A percentile compares a stretch with the other conserved stretches of the same genome.
These are phyloP conservation scores for Galleria mellonella DNA, from an alignment of 1,140 invertebrate species.

Conservation along the genomic window DNA sequence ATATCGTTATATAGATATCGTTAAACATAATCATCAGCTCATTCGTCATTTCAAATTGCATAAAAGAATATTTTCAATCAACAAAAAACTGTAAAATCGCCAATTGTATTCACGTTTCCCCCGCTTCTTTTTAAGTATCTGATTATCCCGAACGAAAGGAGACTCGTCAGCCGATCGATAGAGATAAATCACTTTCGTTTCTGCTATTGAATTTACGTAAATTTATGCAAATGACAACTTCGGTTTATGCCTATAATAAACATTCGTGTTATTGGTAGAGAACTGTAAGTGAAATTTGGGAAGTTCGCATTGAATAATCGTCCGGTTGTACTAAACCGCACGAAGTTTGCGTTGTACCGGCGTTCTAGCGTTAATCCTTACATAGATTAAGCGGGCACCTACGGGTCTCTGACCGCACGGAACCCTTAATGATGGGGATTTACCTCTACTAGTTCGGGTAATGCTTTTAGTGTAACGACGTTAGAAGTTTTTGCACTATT, in stretches of 20 bases:
- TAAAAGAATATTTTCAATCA: no score
- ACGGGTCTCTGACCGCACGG: not conserved
- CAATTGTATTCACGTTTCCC: no score
- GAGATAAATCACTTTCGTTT: no score
- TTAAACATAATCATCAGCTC: no score
- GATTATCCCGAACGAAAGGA: no score
- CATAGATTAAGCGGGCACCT: slow-evolving; percentile 4
- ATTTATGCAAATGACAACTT: not conserved
- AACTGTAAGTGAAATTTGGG: not conserved
- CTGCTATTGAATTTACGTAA: not conserved
- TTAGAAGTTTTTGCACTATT: no score
- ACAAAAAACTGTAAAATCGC: no score
- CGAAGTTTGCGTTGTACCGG: not conserved
- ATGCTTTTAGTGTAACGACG: no score
- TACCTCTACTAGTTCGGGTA: not conserved
- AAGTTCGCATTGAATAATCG: slow-evolving; percentile 1
- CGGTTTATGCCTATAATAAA: not conserved
- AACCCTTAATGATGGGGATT: slow-evolving; percentile 4
- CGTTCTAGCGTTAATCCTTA: not conserved
- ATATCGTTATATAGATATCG: no score
- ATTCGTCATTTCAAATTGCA: no score
- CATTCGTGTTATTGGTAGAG: not conserved
- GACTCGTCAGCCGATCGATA: no score
- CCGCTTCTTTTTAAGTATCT: no score
- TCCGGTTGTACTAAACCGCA: not conserved